Base-by-base conservation (phyloP, 2,888 invertebrate genomes). In the Apomyelois bistriatella region DNA sequence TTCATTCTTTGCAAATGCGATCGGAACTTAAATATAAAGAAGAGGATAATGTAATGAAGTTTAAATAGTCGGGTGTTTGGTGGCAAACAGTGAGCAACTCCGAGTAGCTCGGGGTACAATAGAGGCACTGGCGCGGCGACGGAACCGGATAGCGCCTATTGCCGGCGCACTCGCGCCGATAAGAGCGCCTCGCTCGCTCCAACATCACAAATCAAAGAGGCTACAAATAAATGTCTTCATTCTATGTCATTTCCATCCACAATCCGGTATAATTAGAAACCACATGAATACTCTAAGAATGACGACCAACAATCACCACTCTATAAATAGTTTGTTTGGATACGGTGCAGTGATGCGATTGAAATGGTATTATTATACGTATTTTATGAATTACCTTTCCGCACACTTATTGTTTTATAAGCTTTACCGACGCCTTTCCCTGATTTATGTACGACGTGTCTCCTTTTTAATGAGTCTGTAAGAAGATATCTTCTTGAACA, bases 101-200 rank as follows among this genome's bases (percentile, higher is more conserved):
- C 32, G 32, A 10, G 32, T 9, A 32, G 9, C 32, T 32, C 9
- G 61, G 58, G 72, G 73, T 71, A 85, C 86, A 87, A 86, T 82
- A 66, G 74, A 67, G 63, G 66, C 74, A 71, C 70, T 70, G 81
- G 76, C 74, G 76, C 77, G 71, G 60, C 76, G 77, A 78, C 88
- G 88, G 88, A 89, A 89, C 88, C 90, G 90, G 89, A 90, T 89
- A 89, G 83, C 84, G 84, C 82, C 88, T 84, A 90, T 89, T 88
- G 89, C 89, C 88, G 87, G 85, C 76, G 69, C 71, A 69, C 76
- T 74, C 72, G 66, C 67, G 73, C 77, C 80, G 88, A 89, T 88
- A 87, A 87, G 82, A 75, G 72, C 58, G 58, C 59, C 66, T 67
- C 60, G 59, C 61, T 32, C 30, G 38, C 62, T 53, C 51, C 48